Conservation (phyloP, 2,113 vertebrate species). For the Calidris pygmaea region DNA sequence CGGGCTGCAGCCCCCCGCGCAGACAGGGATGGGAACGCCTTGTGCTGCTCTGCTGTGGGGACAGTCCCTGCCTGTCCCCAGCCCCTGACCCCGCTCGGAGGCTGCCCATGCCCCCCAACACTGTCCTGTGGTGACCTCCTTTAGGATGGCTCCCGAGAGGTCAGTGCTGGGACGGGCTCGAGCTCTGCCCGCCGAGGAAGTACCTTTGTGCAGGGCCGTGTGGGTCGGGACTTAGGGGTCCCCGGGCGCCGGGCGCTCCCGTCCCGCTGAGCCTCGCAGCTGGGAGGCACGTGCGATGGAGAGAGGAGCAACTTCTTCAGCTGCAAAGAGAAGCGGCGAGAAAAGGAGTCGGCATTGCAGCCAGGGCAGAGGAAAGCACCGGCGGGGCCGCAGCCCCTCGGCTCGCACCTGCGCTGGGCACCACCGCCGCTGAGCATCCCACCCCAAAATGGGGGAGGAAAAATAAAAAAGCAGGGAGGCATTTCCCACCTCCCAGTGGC, state of each 20-base stretch:
- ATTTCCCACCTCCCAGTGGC: neutral
- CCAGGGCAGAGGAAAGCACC: neutral
- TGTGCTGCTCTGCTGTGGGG: fast-evolving
- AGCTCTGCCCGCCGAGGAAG: neutral
- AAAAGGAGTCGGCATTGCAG: slow-evolving; percentile 47
- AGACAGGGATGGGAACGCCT: fast-evolving
- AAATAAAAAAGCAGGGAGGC: neutral
- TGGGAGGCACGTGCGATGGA: slow-evolving; percentile 81
- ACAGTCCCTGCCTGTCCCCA: neutral
- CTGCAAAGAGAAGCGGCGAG: slow-evolving; percentile 70
- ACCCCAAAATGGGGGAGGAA: neutral
- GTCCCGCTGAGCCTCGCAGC: slow-evolving; percentile 83
- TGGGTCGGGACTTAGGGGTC: slow-evolving; percentile 77
- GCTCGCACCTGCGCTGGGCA: fast-evolving
- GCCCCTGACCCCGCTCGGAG: neutral
- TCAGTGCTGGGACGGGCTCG: fast-evolving
- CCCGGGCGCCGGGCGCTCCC: slow-evolving; percentile 77
- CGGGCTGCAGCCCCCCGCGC: fast-evolving
- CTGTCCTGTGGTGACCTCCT: neutral
- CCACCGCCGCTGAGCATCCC: neutral
- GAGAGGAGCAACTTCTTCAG: slow-evolving; percentile 92
- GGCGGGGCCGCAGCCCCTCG: fast-evolving
- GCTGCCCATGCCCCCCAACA: neutral
- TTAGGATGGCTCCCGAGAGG: neutral
- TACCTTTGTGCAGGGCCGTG: slow-evolving; percentile 87